Base-by-base conservation (phyloP, 2,113 vertebrate species). In the Rhadina sibilatrix region DNA sequence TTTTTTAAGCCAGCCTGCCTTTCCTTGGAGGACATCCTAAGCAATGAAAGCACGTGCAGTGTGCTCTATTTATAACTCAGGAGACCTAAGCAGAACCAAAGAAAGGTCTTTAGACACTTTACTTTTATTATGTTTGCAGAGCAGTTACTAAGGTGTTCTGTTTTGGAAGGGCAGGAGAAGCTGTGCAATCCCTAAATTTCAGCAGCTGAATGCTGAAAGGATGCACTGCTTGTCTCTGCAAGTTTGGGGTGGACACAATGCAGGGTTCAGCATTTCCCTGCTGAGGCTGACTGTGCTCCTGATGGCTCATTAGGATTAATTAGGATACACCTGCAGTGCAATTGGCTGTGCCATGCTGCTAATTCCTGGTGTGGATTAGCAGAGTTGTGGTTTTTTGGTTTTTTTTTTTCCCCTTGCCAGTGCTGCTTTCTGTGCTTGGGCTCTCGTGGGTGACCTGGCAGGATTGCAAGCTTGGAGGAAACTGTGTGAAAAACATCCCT, bases 41-140 rank as follows among this genome's bases (percentile, higher is more conserved):
- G 68, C 56, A 57, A 11, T 15, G 28, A 31, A 69, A 89, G 33
- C 11, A 4, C 0, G 2, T 52, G 49, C 25, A 50, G 19, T 0
- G 0, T 33, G 12, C 38, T 87, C 27, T 78, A 33, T 80, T 94
- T 89, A 27, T 87, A 81, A 53, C 56, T 78, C 64, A 23, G 37
- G 22, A 52, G 71, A 40, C 18, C 28, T 5, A 25, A 2, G 6
- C 4, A 22, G 60, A 15, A 42, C 38, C n/a, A 30, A n/a, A n/a
- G n/a, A n/a, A n/a, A 2, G 47, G 21, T 24, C 60, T 69, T 56
- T 95, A 68, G 38, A 27, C 19, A n/a, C 10, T 2, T 44, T 11
- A 33, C 13, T 56, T 72, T 44, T 10, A 20, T 46, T 76, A 8
- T 87, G 72, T 37, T 54, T 90, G 72, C 30, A 77, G 76, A 61